A percentile compares a stretch with the other conserved stretches of the same genome.
Evolutionary conservation across 2,888 invertebrate species (phyloP).

Genomic region (Cryptus viduatorius): DNA sequence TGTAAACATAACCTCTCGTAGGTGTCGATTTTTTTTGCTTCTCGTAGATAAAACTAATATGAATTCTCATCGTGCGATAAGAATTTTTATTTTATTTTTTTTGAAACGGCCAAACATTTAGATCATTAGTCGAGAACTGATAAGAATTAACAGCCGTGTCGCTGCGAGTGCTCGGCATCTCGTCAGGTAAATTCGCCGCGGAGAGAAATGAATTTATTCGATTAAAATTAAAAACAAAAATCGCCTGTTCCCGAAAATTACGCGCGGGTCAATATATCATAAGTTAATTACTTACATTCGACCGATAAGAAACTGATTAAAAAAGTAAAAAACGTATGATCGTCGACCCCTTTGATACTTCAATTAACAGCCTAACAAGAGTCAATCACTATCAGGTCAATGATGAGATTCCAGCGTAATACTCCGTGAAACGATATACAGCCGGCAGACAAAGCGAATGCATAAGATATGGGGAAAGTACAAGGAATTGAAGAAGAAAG

Average conservation of each 20-base stretch:
- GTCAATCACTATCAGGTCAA: constrained; percentile 8
- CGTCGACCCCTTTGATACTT: background rate
- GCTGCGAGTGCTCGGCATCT: no score
- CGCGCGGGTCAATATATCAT: background rate
- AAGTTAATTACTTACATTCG: background rate
- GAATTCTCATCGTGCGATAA: constrained; percentile 58
- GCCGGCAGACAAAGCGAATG: background rate
- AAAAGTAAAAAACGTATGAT: background rate
- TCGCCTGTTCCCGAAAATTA: no score
- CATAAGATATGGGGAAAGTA: constrained; percentile 30
- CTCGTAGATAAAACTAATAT: constrained; percentile 50
- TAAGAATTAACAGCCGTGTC: constrained; percentile 25
- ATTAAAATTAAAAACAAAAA: no score
- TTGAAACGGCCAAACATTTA: constrained; percentile 25
- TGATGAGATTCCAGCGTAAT: background rate
- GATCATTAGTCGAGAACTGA: constrained; percentile 27
- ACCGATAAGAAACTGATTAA: background rate
- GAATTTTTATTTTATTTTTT: constrained; percentile 23
- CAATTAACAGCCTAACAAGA: constrained; percentile 28
- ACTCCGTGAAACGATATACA: background rate
- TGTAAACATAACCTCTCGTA: constrained; percentile 62
- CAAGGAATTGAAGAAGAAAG: constrained; percentile 4
- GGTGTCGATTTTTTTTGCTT: constrained; percentile 14
- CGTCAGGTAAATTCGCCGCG: no score
- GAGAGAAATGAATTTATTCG: no score